Conservation (phyloP, 2,797 vertebrate species). For the Rhynchotus rufescens region DNA sequence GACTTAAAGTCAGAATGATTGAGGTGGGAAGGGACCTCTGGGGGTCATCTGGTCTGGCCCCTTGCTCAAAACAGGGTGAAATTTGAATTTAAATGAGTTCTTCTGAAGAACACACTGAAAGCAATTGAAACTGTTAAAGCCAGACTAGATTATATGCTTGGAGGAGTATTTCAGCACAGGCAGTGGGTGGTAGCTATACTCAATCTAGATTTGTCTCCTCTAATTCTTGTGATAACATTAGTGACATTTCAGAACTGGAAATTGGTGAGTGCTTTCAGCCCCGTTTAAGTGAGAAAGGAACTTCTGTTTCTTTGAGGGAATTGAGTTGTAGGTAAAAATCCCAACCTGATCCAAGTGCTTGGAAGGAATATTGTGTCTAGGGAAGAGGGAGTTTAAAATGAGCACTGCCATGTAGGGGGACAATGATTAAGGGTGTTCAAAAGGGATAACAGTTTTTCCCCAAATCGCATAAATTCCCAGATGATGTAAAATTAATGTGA, state of each 20-base stretch:
- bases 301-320: neutral
- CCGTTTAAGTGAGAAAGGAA: slow-evolving; percentile 4
- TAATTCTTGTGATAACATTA: slow-evolving; percentile 31
- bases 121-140: slow-evolving; percentile 14
- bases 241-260: slow-evolving; percentile 3
- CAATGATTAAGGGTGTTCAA: neutral
- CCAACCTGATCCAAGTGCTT: neutral
- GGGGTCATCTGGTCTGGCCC: neutral
- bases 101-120: slow-evolving; percentile 7
- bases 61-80: neutral
- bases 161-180: slow-evolving; percentile 17
- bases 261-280: neutral
- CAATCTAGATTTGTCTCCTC: slow-evolving; percentile 4
- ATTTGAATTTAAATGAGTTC: slow-evolving; percentile 6
- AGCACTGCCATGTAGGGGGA: neutral
- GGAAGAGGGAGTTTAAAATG: neutral
- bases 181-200: neutral
- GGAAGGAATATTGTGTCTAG: neutral
- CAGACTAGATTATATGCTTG: neutral
- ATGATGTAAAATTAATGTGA: slow-evolving; percentile 21
- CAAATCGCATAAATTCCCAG: slow-evolving; percentile 30
- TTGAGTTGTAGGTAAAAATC: neutral
- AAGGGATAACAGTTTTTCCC: neutral
- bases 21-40: neutral
- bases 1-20: slow-evolving; percentile 4